Percentiles rank a stretch among this genome's conserved stretches.
Evolutionary conservation across 35 echinoderm and acorn worm species (phyloP).

Genomic region (Lytechinus pictus): DNA sequence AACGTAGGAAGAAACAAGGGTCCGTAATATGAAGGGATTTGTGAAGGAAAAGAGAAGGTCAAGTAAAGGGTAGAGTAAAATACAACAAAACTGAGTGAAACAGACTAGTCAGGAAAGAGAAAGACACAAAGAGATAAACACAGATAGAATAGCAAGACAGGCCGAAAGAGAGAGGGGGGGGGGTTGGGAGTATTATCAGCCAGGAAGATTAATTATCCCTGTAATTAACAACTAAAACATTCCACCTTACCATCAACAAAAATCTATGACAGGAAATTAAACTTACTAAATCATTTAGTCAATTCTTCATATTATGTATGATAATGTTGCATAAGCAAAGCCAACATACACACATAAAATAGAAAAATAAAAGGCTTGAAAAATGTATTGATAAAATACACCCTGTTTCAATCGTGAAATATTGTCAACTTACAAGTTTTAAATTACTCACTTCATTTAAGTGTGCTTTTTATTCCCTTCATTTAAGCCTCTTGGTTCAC

Average conservation of each 20-base stretch:
- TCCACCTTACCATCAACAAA: too few relatives aligned
- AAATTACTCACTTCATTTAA: neutral
- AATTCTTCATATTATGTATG: too few relatives aligned
- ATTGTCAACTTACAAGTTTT: neutral
- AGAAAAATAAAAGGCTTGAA: neutral
- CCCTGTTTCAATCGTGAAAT: neutral
- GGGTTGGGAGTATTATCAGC: neutral
- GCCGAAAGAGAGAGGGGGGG: neutral
- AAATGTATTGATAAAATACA: neutral
- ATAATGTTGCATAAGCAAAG: neutral
- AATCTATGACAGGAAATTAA: too few relatives aligned
- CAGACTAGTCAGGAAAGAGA: neutral
- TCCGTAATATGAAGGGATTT: neutral
- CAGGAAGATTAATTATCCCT: too few relatives aligned
- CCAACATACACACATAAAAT: neutral
- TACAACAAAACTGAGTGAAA: too few relatives aligned
- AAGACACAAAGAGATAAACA: neutral
- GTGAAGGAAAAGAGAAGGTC: neutral
- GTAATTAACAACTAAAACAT: too few relatives aligned
- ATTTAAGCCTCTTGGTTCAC: neutral
- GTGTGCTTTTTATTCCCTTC: neutral
- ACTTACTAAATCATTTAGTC: too few relatives aligned
- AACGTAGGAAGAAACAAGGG: too few relatives aligned
- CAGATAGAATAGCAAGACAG: neutral
- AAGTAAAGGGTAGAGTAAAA: too few relatives aligned